A percentile compares a stretch with the other conserved stretches of the same genome.
phyloP scores from a whole-genome alignment of 2,797 vertebrate species.

The Alfaro cultratus region DNA sequence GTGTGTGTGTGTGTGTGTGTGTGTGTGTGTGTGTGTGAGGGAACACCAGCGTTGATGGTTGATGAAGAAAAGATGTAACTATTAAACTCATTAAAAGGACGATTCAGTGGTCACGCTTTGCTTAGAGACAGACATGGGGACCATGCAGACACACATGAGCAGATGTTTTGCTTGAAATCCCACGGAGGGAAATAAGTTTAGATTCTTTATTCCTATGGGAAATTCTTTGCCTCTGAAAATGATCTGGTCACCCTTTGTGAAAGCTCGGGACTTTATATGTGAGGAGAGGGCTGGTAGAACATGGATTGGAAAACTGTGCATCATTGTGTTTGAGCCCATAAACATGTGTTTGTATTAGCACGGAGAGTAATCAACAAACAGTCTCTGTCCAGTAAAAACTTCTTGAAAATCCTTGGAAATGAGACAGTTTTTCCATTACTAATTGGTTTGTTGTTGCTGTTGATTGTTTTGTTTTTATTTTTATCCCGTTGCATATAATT shows the following conservation, averaged over 20 bases:
- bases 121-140: slow-evolving; percentile 37
- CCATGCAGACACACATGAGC: slow-evolving; percentile 10
- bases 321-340: neutral
- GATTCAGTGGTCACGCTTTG: slow-evolving; percentile 61
- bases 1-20: slow-evolving; percentile 33
- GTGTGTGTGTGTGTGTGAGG: slow-evolving; percentile 11
- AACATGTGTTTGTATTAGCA: neutral
- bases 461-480: neutral
- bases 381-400: neutral
- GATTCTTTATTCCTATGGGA: slow-evolving; percentile 37
- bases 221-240: slow-evolving; percentile 34
- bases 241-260: slow-evolving; percentile 25
- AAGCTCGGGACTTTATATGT: slow-evolving; percentile 19
- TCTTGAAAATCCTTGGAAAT: neutral
- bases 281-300: slow-evolving; percentile 28
- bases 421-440: neutral
- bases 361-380: neutral
- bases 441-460: neutral
- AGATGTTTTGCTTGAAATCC: slow-evolving; percentile 34
- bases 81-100: slow-evolving; percentile 70
- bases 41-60: slow-evolving; percentile 64
- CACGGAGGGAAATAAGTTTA: slow-evolving; percentile 11
- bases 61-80: slow-evolving; percentile 69
- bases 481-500: neutral
- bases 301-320: neutral